phyloP scores from a whole-genome alignment of 2,113 vertebrate species.

The Ceyx margarethae region DNA sequence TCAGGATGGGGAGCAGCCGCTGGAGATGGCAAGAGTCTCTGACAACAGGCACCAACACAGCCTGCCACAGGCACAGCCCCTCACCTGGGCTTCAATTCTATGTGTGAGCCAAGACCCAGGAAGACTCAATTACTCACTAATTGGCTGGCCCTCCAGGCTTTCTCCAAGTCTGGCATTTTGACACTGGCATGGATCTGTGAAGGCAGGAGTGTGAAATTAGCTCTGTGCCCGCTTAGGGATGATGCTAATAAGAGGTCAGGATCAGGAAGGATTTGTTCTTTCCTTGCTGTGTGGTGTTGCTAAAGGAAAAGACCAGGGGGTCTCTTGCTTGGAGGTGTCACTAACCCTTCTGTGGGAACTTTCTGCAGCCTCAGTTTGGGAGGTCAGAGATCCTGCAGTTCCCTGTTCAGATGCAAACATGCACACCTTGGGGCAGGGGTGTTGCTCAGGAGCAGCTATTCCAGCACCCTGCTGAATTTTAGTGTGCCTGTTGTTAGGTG shows the following conservation, averaged over 20 bases:
- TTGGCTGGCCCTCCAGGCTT: neutral
- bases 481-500: neutral
- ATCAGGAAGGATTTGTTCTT: neutral
- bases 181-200: neutral
- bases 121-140: neutral
- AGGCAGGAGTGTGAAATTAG: neutral
- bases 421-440: neutral
- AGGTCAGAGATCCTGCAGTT: neutral
- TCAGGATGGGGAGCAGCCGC: neutral
- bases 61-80: accelerated
- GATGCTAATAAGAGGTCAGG: neutral
- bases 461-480: neutral
- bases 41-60: neutral
- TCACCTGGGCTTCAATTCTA: neutral
- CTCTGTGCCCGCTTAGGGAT: neutral
- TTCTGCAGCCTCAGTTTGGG: neutral
- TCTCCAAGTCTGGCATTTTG: neutral
- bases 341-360: neutral
- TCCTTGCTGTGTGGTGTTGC: neutral
- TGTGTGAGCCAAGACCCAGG: neutral
- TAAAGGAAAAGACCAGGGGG: neutral
- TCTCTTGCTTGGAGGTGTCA: neutral
- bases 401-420: neutral
- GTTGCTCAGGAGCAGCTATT: neutral
- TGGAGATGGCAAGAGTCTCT: accelerated